A percentile compares a stretch with the other conserved stretches of the same genome.
These are phyloP conservation scores for Heteromyza rotundicornis DNA, from an alignment of 2,888 invertebrate species.

Conservation along the genomic window DNA sequence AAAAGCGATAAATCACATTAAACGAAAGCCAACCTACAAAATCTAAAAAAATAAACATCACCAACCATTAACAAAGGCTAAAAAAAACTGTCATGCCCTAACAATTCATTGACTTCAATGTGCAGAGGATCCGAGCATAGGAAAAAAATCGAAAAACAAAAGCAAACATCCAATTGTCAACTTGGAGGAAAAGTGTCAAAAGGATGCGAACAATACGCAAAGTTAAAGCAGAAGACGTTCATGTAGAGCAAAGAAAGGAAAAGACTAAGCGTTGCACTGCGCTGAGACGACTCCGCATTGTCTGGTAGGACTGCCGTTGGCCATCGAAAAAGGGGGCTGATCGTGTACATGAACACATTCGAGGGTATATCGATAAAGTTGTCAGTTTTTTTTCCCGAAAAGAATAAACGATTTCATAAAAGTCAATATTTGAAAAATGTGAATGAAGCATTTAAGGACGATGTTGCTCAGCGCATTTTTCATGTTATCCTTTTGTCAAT, in stretches of 20 bases:
- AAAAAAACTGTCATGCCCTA: conserved; percentile 20
- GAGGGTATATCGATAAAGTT: conserved; percentile 14
- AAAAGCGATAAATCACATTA: conserved; percentile 13
- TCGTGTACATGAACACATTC: conserved; percentile 43
- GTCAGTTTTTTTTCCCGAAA: conserved; percentile 23
- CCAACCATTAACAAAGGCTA: conserved; percentile 11
- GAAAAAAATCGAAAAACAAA: background rate
- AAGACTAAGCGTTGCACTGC: conserved; percentile 16
- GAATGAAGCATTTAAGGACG: no score
- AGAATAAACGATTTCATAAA: conserved; percentile 35
- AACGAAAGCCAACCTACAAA: background rate
- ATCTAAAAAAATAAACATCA: background rate
- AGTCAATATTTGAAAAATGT: conserved; percentile 49
- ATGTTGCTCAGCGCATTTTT: conserved; percentile 34
- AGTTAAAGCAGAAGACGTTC: conserved; percentile 37
- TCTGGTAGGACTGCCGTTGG: conserved; percentile 36
- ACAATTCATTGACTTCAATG: conserved; percentile 44
- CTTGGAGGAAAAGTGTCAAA: conserved; percentile 17
- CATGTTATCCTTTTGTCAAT: conserved; percentile 56
- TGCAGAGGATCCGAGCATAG: no score
- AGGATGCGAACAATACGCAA: conserved; percentile 28
- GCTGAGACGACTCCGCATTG: conserved; percentile 44
- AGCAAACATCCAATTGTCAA: background rate
- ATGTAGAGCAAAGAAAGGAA: conserved; percentile 30
- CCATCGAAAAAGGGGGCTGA: conserved; percentile 57